phyloP scores from a whole-genome alignment of 53 echinoderm and acorn worm species.

The Arbacia lixula region DNA sequence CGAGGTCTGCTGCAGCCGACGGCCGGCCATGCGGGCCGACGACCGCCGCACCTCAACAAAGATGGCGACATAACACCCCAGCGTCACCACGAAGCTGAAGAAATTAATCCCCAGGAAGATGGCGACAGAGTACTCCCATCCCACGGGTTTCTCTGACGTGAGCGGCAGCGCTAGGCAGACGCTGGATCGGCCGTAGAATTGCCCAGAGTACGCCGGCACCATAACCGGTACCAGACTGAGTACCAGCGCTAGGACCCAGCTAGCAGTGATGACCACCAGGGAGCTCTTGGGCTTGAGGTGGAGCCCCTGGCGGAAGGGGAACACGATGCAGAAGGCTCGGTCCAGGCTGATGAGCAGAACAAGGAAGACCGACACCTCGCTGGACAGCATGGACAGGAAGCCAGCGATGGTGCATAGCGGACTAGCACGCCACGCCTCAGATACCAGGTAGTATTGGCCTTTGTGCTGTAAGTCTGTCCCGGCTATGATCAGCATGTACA shows the following conservation, averaged over 20 bases:
- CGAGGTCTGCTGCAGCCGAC: not conserved
- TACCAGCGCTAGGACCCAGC: slow-evolving; percentile 51
- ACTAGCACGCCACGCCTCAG: slow-evolving; percentile 52
- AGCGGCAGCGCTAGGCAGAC: slow-evolving; percentile 69
- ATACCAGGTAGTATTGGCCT: slow-evolving; percentile 28
- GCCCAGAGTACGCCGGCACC: not conserved
- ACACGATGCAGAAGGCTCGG: slow-evolving; percentile 59
- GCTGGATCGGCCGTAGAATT: slow-evolving; percentile 66
- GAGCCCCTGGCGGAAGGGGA: slow-evolving; percentile 56
- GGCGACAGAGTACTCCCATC: slow-evolving; percentile 60
- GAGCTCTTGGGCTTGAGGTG: slow-evolving; percentile 28
- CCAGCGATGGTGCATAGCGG: slow-evolving; percentile 51
- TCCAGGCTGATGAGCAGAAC: slow-evolving; percentile 68
- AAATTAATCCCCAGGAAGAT: slow-evolving; percentile 66
- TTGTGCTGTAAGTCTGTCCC: slow-evolving; percentile 41
- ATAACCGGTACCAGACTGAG: slow-evolving; percentile 50
- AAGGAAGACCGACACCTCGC: slow-evolving; percentile 69
- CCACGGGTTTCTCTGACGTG: not conserved
- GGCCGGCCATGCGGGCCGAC: slow-evolving; percentile 21
- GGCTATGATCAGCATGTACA: slow-evolving; percentile 75
- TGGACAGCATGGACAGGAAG: slow-evolving; percentile 56
- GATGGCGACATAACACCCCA: slow-evolving; percentile 59
- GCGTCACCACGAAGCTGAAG: slow-evolving; percentile 53
- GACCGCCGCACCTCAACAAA: slow-evolving; percentile 54
- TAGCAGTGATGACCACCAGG: slow-evolving; percentile 4